Percentiles rank a stretch among this genome's conserved stretches.
phyloP scores from a whole-genome alignment of 1,140 invertebrate genomes.

The Sitophilus oryzae region DNA sequence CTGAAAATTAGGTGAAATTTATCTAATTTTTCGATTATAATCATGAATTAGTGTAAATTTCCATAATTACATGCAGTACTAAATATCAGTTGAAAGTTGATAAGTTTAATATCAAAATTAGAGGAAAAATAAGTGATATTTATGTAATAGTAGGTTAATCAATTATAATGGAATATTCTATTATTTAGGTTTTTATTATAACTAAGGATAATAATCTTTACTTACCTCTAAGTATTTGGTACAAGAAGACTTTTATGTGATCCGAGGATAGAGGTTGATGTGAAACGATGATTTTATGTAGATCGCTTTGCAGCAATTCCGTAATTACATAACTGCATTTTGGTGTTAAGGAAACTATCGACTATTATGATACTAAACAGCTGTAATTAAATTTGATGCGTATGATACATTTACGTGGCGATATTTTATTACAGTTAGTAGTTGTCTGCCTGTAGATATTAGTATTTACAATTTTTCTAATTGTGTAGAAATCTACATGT shows the following conservation, averaged over 20 bases:
- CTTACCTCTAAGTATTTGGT: slow-evolving; percentile 97
- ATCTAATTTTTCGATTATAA: too few relatives aligned
- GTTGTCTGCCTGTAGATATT: too few relatives aligned
- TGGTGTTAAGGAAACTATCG: slow-evolving; percentile 60
- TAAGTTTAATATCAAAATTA: too few relatives aligned
- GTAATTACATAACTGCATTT: slow-evolving; percentile 93
- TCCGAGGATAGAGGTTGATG: slow-evolving; percentile 96
- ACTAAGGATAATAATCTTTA: slow-evolving; percentile 24
- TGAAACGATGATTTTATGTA: slow-evolving; percentile 99
- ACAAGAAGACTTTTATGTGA: slow-evolving; percentile 99
- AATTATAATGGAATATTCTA: neutral
- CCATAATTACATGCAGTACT: too few relatives aligned
- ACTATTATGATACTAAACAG: too few relatives aligned
- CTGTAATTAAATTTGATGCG: neutral
- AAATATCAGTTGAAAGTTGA: too few relatives aligned
- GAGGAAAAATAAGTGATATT: too few relatives aligned
- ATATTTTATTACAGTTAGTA: neutral
- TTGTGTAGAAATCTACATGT: too few relatives aligned
- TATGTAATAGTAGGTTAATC: too few relatives aligned
- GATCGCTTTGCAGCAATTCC: slow-evolving; percentile 97
- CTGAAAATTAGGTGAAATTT: too few relatives aligned
- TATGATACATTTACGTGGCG: neutral
- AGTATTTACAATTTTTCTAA: too few relatives aligned
- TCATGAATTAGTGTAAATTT: too few relatives aligned
- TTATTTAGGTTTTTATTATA: neutral